Evolutionary conservation across 2,113 vertebrate species (phyloP).

Genomic region (Tinamus guttatus): DNA sequence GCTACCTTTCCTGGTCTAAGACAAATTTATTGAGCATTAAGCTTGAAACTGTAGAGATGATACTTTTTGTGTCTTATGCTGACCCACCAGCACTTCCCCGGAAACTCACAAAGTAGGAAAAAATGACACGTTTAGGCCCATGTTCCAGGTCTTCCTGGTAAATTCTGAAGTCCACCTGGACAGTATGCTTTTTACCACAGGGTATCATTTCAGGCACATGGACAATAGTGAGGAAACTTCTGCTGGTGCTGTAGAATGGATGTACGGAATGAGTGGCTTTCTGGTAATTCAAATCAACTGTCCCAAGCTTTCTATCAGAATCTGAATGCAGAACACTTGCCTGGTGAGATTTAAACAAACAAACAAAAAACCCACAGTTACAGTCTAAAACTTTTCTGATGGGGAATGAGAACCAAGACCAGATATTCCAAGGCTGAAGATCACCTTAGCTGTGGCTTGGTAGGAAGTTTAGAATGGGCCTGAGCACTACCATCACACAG

Average conservation of each 20-base stretch:
- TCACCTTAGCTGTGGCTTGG: not conserved
- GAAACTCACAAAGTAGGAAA: constrained; percentile 76
- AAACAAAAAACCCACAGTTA: not conserved
- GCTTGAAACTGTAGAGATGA: not conserved
- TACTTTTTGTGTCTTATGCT: not conserved
- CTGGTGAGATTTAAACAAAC: not conserved
- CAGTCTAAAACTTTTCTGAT: not conserved
- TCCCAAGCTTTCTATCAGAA: not conserved
- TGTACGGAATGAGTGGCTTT: constrained; percentile 37
- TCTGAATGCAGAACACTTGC: constrained; percentile 56
- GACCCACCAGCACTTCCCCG: not conserved
- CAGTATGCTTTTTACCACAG: constrained; percentile 23
- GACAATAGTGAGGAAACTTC: constrained; percentile 61
- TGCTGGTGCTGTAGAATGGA: constrained; percentile 66
- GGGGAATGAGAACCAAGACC: not conserved
- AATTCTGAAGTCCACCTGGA: constrained; percentile 69
- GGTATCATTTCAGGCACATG: not conserved
- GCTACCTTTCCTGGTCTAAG: not conserved
- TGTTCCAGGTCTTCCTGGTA: constrained; percentile 36
- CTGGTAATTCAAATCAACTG: constrained; percentile 35
- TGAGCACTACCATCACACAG: not conserved
- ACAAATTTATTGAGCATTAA: not conserved
- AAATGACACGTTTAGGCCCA: constrained; percentile 49
- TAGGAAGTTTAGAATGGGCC: not conserved
- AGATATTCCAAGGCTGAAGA: not conserved